Evolutionary conservation across 2,797 vertebrate genomes (phyloP), one percentile per base, ranked within the genome.

Genomic region (Pygocentrus nattereri): DNA sequence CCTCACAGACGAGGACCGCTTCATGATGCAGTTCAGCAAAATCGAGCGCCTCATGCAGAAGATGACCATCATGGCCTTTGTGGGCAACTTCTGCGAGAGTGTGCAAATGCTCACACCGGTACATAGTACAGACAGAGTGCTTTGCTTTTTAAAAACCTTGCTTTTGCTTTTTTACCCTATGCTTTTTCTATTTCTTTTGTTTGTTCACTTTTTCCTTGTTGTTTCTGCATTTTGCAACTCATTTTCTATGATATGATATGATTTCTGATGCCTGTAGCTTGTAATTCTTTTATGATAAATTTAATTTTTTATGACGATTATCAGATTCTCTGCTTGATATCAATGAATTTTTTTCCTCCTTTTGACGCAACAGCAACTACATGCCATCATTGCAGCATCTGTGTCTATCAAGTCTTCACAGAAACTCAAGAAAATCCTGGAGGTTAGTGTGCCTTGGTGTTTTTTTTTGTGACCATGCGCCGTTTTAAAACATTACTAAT

Each of bases 11-110:
- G 97, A 99, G 85, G 98, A 99, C 87, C 95, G 97, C 30, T 99
- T 99, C 93, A 99, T 99, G 98, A 94, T 99, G 95, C 97, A 98
- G 90, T 99, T 99, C 91, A 98, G 97, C 85, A 98, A 97, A 89
- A 98, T 99, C 0, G 98, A 99, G 93, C 92, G 98, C 86, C 95
- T 99, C 83, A 95, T 97, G 96, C 98, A 99, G 94, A 98, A 98
- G 83, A 98, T 99, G 98, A 99, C 97, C 90, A 99, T 99, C 92
- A 99, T 99, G 97, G 95, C 97, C 2, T 99, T 99, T 76, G 94
- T 99, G 11, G 97, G 97, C 68, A 99, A 99, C 95, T 99, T 99
- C 54, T 78, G 85, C 0, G 98, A 99, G 84, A 99, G 97, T 82
- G 86, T 98, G 80, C 96, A 96, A 91, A 99, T 99, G 98, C 93